phyloP scores from a whole-genome alignment of 2,888 invertebrate species.

The Petrolisthes cinctipes region DNA sequence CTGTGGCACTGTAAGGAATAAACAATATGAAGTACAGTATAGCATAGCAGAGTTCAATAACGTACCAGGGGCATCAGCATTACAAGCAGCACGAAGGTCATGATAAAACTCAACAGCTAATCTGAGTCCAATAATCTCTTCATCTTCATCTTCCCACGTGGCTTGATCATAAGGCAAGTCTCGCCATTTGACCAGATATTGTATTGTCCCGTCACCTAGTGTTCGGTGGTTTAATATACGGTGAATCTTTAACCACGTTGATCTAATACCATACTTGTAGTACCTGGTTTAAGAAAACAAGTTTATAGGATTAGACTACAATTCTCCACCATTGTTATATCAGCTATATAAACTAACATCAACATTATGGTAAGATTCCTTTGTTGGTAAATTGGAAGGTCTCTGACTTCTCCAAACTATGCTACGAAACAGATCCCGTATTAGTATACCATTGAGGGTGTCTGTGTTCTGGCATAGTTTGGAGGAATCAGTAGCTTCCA shows the following conservation, averaged over 20 bases:
- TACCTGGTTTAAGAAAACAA: conserved; percentile 67
- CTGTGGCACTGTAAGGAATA: too few relatives aligned
- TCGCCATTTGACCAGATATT: conserved; percentile 97
- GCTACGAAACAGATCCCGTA: too few relatives aligned
- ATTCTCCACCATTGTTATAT: too few relatives aligned
- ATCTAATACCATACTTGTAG: conserved; percentile 94
- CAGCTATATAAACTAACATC: too few relatives aligned
- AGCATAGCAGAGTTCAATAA: background rate
- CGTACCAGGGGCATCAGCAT: conserved; percentile 74
- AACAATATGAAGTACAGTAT: too few relatives aligned
- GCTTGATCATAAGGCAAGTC: conserved; percentile 96
- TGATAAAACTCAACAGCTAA: conserved; percentile 91
- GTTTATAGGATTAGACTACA: too few relatives aligned
- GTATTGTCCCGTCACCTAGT: conserved; percentile 83
- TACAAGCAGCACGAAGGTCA: conserved; percentile 83
- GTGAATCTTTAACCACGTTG: conserved; percentile 97
- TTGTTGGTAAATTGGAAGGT: too few relatives aligned
- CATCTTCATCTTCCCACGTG: conserved; percentile 96
- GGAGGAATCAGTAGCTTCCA: too few relatives aligned
- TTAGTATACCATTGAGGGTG: too few relatives aligned
- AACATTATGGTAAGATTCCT: too few relatives aligned
- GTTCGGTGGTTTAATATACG: conserved; percentile 95
- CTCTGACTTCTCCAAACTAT: too few relatives aligned
- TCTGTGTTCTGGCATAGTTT: too few relatives aligned
- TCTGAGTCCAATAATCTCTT: conserved; percentile 88